These are phyloP conservation scores for Tangachromis dhanisi DNA, from an alignment of 2,113 vertebrate genomes.

Conservation along the genomic window DNA sequence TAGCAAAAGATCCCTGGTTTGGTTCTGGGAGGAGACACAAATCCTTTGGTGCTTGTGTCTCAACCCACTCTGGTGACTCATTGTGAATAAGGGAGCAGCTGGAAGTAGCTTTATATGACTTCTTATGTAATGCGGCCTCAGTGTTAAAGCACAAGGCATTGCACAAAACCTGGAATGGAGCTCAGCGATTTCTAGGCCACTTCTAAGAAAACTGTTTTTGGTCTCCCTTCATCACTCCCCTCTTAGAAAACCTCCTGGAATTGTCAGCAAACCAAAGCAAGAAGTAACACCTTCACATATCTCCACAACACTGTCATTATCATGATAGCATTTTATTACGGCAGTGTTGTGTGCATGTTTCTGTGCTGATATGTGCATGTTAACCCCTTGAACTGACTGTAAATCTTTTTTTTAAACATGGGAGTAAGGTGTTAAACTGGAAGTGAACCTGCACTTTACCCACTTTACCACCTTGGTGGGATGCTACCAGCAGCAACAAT, in stretches of 20 bases:
- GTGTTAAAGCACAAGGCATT: rapidly evolving
- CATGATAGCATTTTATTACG: background rate
- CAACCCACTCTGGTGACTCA: background rate
- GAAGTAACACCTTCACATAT: background rate
- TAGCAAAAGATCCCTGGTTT: no score
- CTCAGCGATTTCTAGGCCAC: background rate
- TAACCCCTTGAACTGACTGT: background rate
- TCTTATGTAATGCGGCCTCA: background rate
- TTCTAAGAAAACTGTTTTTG: rapidly evolving
- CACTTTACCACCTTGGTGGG: background rate
- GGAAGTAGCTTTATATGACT: background rate
- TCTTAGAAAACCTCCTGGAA: background rate
- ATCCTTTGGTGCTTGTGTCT: no score
- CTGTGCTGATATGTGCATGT: background rate
- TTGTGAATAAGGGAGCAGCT: background rate
- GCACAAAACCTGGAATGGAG: background rate
- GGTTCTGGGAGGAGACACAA: no score
- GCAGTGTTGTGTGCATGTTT: background rate
- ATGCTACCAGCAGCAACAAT: background rate
- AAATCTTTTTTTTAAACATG: rapidly evolving
- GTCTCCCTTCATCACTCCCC: background rate
- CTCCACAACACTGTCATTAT: background rate
- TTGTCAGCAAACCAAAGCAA: background rate
- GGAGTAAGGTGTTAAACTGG: background rate
- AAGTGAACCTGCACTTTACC: background rate